Base-by-base conservation (phyloP, 2,888 invertebrate species). In the Ophion ventricosus region DNA sequence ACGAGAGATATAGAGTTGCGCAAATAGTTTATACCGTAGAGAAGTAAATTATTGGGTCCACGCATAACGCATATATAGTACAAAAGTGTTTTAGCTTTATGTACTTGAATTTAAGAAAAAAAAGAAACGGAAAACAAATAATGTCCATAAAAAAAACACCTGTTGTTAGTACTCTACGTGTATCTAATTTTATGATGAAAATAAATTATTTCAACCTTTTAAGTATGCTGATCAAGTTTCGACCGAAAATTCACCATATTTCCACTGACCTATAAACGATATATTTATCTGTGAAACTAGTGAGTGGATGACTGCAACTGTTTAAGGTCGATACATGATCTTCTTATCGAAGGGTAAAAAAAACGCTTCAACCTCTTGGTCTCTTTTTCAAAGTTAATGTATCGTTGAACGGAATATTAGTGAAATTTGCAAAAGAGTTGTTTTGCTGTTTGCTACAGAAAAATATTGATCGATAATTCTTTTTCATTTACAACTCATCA, bases 61-160 rank as follows among this genome's bases (percentile, higher is more conserved):
- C 87, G 88, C 88, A 86, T 88, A 89, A 90, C 86, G 88, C 88
- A 87, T 84, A 67, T 86, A 86, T 87, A 91, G 92, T 92, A 92
- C 92, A 92, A 92, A 92, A 92, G 91, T 91, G 91, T 92, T 92
- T 92, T 92, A 92, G 91, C 91, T 91, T 91, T 91, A 87, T 91
- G 91, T 91, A 90, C 91, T 88, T 76, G 70, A 57, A 63, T 25
- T 54, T 14, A 56, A 56, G 35, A 73, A 63, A 74, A 40, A 23
- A 29, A 66, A 66, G 67, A 75, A 75, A 78, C 14, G 25, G 67
- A 74, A 54, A 69, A 56, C 17, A 69, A 82, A 81, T 75, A 70
- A 57, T 56, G 79, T 81, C 69, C 81, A 69, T 74, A 69, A 57
- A 23, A 54, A 54, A 75, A 72, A 63, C 72, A 70, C 49, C 63